Conservation (phyloP, 2,113 vertebrate genomes). For the Chloroceryle aenea region DNA sequence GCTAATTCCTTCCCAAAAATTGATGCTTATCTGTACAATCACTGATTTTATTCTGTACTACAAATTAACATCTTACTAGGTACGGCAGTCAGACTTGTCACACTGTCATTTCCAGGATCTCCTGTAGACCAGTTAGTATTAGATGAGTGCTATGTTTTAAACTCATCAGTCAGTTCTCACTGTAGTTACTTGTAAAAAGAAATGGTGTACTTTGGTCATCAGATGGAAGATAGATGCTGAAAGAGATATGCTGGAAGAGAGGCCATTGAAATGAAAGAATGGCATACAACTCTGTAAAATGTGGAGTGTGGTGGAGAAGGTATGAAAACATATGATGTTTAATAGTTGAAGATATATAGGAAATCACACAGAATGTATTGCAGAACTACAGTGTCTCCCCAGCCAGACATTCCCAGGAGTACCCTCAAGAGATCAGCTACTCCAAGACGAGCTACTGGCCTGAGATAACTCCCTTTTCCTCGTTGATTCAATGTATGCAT, state of each 20-base stretch:
- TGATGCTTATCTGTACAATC: background rate
- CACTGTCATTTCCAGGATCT: background rate
- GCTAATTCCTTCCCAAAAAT: background rate
- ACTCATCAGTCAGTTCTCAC: background rate
- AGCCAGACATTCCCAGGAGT: background rate
- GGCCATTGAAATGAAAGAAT: background rate
- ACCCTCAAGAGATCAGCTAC: background rate
- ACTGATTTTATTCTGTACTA: background rate
- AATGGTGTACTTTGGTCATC: background rate
- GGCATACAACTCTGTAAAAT: background rate
- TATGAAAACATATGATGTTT: background rate
- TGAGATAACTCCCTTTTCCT: background rate
- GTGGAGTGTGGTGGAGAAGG: background rate
- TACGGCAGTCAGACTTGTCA: background rate
- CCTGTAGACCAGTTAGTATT: background rate
- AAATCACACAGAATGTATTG: background rate
- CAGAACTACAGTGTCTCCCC: background rate
- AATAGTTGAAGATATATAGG: background rate
- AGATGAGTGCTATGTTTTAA: background rate
- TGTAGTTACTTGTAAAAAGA: background rate
- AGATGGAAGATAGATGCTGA: background rate
- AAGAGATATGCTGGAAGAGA: background rate
- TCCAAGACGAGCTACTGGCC: background rate
- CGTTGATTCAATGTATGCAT: background rate
- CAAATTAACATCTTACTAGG: background rate